These are phyloP conservation scores for Nymphalis polychloros DNA, from an alignment of 2,888 invertebrate genomes.

Conservation along the genomic window DNA sequence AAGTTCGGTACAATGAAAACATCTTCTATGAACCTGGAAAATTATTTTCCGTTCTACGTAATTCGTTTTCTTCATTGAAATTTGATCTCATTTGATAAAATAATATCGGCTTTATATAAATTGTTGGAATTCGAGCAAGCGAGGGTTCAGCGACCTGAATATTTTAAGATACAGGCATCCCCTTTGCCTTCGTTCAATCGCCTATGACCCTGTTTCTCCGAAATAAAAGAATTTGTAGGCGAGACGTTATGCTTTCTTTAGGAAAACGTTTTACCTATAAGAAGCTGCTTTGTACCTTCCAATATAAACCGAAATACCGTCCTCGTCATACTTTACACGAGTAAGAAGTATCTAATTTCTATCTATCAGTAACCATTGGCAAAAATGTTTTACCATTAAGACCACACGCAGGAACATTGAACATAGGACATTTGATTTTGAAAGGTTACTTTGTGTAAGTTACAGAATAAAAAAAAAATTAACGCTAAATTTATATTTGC, in stretches of 20 bases:
- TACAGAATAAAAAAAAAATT: too few species aligned
- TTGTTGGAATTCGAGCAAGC: constrained; percentile 47
- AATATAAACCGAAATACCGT: background rate
- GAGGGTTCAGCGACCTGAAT: constrained; percentile 54
- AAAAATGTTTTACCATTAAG: too few species aligned
- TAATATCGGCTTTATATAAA: constrained; percentile 43
- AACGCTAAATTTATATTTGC: too few species aligned
- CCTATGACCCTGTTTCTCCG: constrained; percentile 60
- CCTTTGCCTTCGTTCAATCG: constrained; percentile 54
- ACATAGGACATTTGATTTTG: too few species aligned
- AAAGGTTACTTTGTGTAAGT: too few species aligned
- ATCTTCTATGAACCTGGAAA: constrained; percentile 21
- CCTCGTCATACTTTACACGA: background rate
- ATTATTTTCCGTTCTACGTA: constrained; percentile 34
- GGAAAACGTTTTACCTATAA: background rate
- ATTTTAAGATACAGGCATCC: constrained; percentile 51
- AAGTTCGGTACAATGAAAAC: constrained; percentile 4
- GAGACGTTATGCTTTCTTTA: constrained; percentile 33
- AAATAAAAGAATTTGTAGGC: constrained; percentile 56
- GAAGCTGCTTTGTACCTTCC: background rate
- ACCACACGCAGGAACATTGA: too few species aligned
- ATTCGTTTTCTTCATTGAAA: constrained; percentile 17
- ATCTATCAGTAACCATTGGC: too few species aligned
- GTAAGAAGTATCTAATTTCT: background rate
- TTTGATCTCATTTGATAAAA: constrained; percentile 40